phyloP scores from a whole-genome alignment of 2,888 invertebrate genomes.

The Agrilus cyanescens region DNA sequence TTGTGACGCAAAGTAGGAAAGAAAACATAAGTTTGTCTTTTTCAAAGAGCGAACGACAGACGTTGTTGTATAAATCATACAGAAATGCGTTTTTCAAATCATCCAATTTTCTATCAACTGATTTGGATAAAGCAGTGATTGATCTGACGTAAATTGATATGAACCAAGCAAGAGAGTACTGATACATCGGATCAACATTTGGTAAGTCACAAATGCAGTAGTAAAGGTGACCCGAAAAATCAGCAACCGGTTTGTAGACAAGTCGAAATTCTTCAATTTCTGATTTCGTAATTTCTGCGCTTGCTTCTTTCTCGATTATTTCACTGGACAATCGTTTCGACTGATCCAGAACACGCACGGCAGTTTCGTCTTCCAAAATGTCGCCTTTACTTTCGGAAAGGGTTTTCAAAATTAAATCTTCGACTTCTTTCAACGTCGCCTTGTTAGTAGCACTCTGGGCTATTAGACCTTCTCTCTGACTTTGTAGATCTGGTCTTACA shows the following conservation, averaged over 20 bases:
- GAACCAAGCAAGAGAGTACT: slow-evolving; percentile 79
- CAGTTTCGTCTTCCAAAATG: slow-evolving; percentile 82
- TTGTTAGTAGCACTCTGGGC: slow-evolving; percentile 70
- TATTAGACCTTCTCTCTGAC: slow-evolving; percentile 66
- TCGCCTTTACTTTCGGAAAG: slow-evolving; percentile 73
- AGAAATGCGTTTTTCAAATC: slow-evolving; percentile 67
- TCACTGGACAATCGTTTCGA: slow-evolving; percentile 73
- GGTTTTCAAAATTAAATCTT: slow-evolving; percentile 79
- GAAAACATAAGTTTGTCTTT: slow-evolving; percentile 76
- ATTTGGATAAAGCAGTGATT: slow-evolving; percentile 63
- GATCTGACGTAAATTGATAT: slow-evolving; percentile 68
- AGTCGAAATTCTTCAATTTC: slow-evolving; percentile 64
- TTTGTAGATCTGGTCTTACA: slow-evolving; percentile 73
- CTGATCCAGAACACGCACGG: slow-evolving; percentile 76
- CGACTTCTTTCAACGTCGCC: slow-evolving; percentile 69
- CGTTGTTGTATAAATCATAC: slow-evolving; percentile 67
- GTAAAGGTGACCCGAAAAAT: slow-evolving; percentile 68
- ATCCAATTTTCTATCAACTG: slow-evolving; percentile 54
- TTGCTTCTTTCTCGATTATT: slow-evolving; percentile 70
- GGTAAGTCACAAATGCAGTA: slow-evolving; percentile 75
- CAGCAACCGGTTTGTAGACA: slow-evolving; percentile 66
- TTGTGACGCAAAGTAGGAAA: slow-evolving; percentile 64
- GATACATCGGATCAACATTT: slow-evolving; percentile 82
- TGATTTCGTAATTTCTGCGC: slow-evolving; percentile 65
- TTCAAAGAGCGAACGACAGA: slow-evolving; percentile 74